Evolutionary conservation across 92 coral and sea anemone species (phyloP).

Genomic region (Porites evermanni): DNA sequence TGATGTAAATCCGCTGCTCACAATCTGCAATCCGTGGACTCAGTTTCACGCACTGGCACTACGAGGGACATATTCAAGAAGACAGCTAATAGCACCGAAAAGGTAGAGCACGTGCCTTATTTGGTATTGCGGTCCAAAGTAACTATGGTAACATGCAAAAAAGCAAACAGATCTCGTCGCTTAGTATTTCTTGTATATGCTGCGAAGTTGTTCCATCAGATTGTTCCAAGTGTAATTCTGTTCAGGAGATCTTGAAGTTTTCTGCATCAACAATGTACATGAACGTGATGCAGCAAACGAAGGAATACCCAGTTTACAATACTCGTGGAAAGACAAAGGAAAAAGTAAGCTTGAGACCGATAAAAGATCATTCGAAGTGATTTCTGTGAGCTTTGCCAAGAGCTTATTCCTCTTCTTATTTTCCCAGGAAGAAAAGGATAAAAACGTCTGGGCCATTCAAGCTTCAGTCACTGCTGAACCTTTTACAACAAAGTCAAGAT

Average conservation of each 20-base stretch:
- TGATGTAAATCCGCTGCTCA: conserved; percentile 5
- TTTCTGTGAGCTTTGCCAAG: too few relatives aligned
- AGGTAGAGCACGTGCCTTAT: conserved; percentile 24
- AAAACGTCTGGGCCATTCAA: conserved; percentile 1
- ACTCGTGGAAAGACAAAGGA: conserved; percentile 15
- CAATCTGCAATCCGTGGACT: conserved; percentile 6
- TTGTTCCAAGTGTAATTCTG: background rate
- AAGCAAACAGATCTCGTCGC: conserved; percentile 46
- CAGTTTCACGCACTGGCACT: background rate
- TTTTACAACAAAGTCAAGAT: conserved; percentile 89
- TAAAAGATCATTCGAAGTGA: too few relatives aligned
- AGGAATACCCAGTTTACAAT: conserved; percentile 39
- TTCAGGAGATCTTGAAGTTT: background rate
- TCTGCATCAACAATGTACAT: conserved; percentile 15
- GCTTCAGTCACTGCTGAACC: conserved; percentile 75
- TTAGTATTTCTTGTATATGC: conserved; percentile 40
- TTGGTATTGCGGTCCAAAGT: conserved; percentile 8
- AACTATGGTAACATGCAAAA: conserved; percentile 34
- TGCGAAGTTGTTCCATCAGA: background rate
- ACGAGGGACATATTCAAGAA: background rate
- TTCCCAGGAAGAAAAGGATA: conserved; percentile 25
- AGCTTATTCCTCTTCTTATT: background rate
- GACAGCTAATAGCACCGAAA: background rate
- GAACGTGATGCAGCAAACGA: conserved; percentile 46
- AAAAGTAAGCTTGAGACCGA: background rate